Conservation (phyloP, 30 jellyfish, hydroid and myxozoan genomes). For the Turritopsis dohrnii region DNA sequence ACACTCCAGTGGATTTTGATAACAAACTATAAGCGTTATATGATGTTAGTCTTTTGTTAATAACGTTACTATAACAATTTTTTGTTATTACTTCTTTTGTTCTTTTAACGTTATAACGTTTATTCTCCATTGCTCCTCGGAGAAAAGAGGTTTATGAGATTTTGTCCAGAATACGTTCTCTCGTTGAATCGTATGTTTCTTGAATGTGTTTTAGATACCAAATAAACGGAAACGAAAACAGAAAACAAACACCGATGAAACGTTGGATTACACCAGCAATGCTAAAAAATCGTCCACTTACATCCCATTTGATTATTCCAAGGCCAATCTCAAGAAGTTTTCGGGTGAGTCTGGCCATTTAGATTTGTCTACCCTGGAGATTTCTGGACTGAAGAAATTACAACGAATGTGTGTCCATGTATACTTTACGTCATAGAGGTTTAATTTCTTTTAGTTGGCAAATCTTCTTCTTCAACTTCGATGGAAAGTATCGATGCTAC, state of each 20-base stretch:
- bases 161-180: too few relatives aligned
- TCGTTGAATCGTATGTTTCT: background rate
- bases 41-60: too few relatives aligned
- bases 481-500: slow-evolving; percentile 11
- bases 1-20: too few relatives aligned
- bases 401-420: too few relatives aligned
- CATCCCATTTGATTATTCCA: slow-evolving; percentile 68
- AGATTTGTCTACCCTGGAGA: background rate
- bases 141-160: too few relatives aligned
- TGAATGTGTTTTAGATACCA: slow-evolving; percentile 31
- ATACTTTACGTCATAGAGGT: too few relatives aligned
- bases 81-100: too few relatives aligned
- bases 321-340: slow-evolving; percentile 37
- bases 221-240: slow-evolving; percentile 35
- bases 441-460: background rate
- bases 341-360: background rate
- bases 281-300: slow-evolving; percentile 44
- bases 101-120: too few relatives aligned
- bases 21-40: too few relatives aligned
- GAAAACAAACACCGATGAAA: background rate
- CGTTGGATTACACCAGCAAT: slow-evolving; percentile 8
- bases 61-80: too few relatives aligned
- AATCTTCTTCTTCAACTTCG: slow-evolving; percentile 13
- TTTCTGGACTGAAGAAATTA: too few relatives aligned
- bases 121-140: too few relatives aligned